Evolutionary conservation across 2,113 vertebrate genomes (phyloP).

Genomic region (Oxygymnocypris stewartii): DNA sequence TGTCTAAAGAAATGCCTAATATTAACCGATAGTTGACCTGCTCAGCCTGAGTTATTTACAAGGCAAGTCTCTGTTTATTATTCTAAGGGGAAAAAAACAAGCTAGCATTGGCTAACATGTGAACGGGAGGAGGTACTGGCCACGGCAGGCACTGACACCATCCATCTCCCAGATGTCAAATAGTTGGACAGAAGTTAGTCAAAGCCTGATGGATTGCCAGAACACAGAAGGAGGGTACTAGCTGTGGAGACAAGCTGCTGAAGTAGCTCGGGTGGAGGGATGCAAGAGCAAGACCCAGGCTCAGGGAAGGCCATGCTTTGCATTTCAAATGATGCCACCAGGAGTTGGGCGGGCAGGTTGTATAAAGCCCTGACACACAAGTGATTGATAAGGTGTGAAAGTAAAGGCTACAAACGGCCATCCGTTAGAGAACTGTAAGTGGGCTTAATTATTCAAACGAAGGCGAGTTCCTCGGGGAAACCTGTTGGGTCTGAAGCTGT

Average conservation of each 20-base stretch:
- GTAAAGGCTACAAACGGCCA: constrained; percentile 63
- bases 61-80: constrained; percentile 32
- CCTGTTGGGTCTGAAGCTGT: constrained; percentile 63
- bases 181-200: constrained; percentile 75
- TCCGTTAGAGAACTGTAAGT: constrained; percentile 62
- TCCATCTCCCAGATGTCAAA: constrained; percentile 73
- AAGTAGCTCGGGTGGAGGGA: constrained; percentile 39
- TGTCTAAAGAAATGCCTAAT: constrained; percentile 58
- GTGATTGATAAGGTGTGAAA: constrained; percentile 74
- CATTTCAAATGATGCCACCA: constrained; percentile 72
- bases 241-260: constrained; percentile 56
- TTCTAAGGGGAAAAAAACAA: background rate
- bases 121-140: constrained; percentile 65
- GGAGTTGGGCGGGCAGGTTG: constrained; percentile 59
- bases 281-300: constrained; percentile 38
- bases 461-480: constrained; percentile 64
- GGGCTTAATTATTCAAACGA: constrained; percentile 74
- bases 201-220: constrained; percentile 75
- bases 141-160: constrained; percentile 64
- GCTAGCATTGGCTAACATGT: constrained; percentile 58
- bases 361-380: constrained; percentile 55
- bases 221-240: constrained; percentile 54
- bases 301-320: constrained; percentile 60
- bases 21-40: constrained; percentile 64
- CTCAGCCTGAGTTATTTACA: background rate